Conservation (phyloP, 2,797 vertebrate genomes). For the Oreonectes daqikongensis region DNA sequence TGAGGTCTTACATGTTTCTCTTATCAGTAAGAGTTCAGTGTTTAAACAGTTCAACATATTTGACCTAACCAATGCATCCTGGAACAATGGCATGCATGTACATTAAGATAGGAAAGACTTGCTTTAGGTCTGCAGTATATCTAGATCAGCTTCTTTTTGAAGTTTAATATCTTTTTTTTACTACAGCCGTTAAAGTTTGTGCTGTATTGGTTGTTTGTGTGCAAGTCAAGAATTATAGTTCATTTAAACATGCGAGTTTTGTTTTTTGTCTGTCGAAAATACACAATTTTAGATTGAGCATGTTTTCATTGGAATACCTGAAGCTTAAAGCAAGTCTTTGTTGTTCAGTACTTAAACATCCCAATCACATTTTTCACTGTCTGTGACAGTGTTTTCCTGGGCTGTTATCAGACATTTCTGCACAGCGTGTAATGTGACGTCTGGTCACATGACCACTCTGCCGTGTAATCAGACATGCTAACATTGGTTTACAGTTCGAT, state of each 20-base stretch:
- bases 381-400: background rate
- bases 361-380: background rate
- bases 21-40: constrained; percentile 74
- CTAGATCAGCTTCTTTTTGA: constrained; percentile 36
- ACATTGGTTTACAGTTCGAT: constrained; percentile 14
- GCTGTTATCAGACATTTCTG: background rate
- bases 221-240: background rate
- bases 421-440: background rate
- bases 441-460: background rate
- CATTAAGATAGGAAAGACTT: constrained; percentile 73
- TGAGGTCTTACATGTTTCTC: constrained; percentile 72
- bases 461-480: background rate
- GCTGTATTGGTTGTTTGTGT: constrained; percentile 16
- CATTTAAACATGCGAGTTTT: background rate
- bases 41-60: background rate
- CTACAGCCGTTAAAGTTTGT: background rate
- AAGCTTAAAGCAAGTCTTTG: constrained; percentile 60
- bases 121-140: constrained; percentile 78
- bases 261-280: background rate
- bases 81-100: constrained; percentile 58
- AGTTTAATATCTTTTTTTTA: background rate
- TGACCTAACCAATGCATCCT: constrained; percentile 23
- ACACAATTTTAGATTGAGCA: background rate
- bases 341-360: constrained; percentile 33
- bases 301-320: constrained; percentile 24